Evolutionary conservation across 1,140 invertebrate genomes (phyloP).

Genomic region (Subanguina moxae): DNA sequence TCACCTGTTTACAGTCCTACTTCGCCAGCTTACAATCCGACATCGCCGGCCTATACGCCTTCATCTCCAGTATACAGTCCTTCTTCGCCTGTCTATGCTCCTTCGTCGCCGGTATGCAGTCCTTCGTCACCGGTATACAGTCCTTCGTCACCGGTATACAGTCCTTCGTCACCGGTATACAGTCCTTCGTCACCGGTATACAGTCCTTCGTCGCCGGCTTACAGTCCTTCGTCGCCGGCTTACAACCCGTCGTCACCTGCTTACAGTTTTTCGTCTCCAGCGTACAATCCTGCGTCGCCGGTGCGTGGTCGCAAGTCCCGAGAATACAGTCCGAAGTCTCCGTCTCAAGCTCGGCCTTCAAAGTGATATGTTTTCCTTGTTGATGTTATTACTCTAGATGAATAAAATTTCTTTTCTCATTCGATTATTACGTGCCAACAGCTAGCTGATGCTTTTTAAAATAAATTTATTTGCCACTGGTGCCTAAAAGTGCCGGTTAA

Average conservation of each 20-base stretch:
- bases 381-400: too few species aligned
- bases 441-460: too few species aligned
- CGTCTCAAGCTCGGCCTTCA: too few species aligned
- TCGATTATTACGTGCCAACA: too few species aligned
- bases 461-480: too few species aligned
- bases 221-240: constrained; percentile 68
- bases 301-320: too few species aligned
- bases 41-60: constrained; percentile 62
- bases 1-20: constrained; percentile 66
- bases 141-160: constrained; percentile 65
- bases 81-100: constrained; percentile 60
- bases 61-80: constrained; percentile 74
- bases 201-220: constrained; percentile 73
- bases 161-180: constrained; percentile 64
- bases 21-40: constrained; percentile 64
- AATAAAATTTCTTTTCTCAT: too few species aligned
- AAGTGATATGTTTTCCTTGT: too few species aligned
- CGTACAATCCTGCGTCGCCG: constrained; percentile 21
- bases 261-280: constrained; percentile 63
- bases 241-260: constrained; percentile 63
- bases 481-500: too few species aligned
- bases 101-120: constrained; percentile 59
- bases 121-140: constrained; percentile 66
- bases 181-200: constrained; percentile 66
- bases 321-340: too few species aligned